Evolutionary conservation across 2,888 invertebrate genomes (phyloP), one percentile per base, ranked within the genome.

Genomic region (Agrilus mali): DNA sequence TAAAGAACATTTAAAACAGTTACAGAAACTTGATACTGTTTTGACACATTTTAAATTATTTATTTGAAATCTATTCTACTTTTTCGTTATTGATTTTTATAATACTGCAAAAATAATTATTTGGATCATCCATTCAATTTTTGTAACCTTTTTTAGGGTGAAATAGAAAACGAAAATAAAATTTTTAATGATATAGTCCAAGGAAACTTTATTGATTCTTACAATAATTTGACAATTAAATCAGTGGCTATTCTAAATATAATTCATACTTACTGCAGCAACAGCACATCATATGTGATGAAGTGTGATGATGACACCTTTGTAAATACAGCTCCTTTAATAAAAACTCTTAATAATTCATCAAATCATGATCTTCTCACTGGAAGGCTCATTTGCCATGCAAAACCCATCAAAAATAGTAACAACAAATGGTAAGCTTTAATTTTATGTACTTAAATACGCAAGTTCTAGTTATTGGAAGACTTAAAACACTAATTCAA

Each of bases 251-350:
- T 89, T 72, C 61, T 90, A 44, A 89, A 89, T 60, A 83, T 87
- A 81, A 79, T 84, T 16, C 78, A 74, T 6, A 74, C 72, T 33
- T 76, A 79, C 54, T 89, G 89, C 56, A 50, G 49, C 39, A 67
- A 70, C 40, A 69, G 69, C 33, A 51, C 60, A 13, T 59, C 54
- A 38, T 89, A 79, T 67, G 71, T 89, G 16, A 72, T 90, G 63
- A 90, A 90, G 69, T 82, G 85, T 4, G 89, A 90, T 52, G 89
- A 90, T 53, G 90, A 90, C 55, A 86, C 86, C 69, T 89, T 84
- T 59, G 76, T 90, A 1, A 87, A 88, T 63, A 69, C 88, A 45
- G 78, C 78, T n/a, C 75, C 74, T 51, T 65, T 87, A 17, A 57
- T 83, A 41, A 44, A 54, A 20, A 53, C 56, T 45, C 50, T 65